Conservation (phyloP, 2,113 vertebrate genomes). For the Dascyllus trimaculatus region DNA sequence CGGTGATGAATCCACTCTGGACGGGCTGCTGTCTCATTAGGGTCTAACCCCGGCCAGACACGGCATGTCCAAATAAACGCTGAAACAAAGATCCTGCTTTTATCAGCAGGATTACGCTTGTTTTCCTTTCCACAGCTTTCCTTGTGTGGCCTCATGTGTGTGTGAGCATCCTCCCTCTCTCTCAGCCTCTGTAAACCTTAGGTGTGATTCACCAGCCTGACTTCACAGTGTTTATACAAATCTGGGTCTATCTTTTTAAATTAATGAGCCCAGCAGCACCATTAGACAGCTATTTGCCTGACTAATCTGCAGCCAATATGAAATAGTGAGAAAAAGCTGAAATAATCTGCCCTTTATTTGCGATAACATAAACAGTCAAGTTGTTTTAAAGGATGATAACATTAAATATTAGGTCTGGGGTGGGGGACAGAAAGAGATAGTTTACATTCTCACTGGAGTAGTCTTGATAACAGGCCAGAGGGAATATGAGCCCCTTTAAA, state of each 20-base stretch:
- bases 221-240: constrained; percentile 75
- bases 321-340: constrained; percentile 79
- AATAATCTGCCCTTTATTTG: constrained; percentile 84
- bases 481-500: constrained; percentile 89
- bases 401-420: constrained; percentile 86
- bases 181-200: constrained; percentile 72
- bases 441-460: constrained; percentile 88
- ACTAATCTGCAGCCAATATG: constrained; percentile 70
- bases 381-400: constrained; percentile 87
- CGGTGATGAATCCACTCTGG: constrained; percentile 85
- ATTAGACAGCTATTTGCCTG: constrained; percentile 79
- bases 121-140: constrained; percentile 79
- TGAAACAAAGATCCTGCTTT: constrained; percentile 74
- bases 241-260: constrained; percentile 76
- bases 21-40: constrained; percentile 81
- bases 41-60: constrained; percentile 74
- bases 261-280: constrained; percentile 76
- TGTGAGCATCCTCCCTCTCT: constrained; percentile 58
- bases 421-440: constrained; percentile 81
- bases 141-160: constrained; percentile 75
- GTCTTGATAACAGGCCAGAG: constrained; percentile 89
- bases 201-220: constrained; percentile 80
- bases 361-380: constrained; percentile 84
- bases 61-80: constrained; percentile 81
- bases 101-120: constrained; percentile 83